Percentiles rank a stretch among this genome's conserved stretches.
Evolutionary conservation across 35 echinoderm and acorn worm species (phyloP).

Genomic region (Heliocidaris erythrogramma): DNA sequence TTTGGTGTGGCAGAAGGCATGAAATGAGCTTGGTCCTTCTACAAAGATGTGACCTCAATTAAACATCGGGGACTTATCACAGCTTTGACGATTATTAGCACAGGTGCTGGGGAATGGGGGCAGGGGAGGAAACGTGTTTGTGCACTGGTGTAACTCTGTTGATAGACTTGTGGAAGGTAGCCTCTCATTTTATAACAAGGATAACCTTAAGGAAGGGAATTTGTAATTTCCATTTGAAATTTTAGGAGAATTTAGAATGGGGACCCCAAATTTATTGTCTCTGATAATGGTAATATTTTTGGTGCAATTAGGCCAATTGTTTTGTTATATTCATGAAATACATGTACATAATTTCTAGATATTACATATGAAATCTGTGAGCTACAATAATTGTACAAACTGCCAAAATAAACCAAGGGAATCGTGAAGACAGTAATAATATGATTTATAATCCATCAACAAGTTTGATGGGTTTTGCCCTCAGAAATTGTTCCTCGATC

Average conservation of each 20-base stretch:
- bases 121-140: neutral
- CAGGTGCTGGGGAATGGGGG: neutral
- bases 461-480: too few species aligned
- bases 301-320: too few species aligned
- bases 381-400: too few species aligned
- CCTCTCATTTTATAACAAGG: neutral
- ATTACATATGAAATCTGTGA: too few species aligned
- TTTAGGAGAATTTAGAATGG: neutral
- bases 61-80: neutral
- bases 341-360: too few species aligned
- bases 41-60: neutral
- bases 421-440: too few species aligned
- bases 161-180: neutral
- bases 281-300: too few species aligned
- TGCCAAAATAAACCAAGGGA: too few species aligned
- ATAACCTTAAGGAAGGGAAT: neutral
- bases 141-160: neutral
- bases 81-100: conserved; percentile 3
- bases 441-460: too few species aligned
- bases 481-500: too few species aligned
- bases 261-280: neutral
- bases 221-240: neutral
- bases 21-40: neutral
- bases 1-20: neutral
- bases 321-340: too few species aligned